Percentiles rank a stretch among this genome's conserved stretches.
These are phyloP conservation scores for Montipora cactus DNA, from an alignment of 64 coral and sea anemone genomes.

Conservation along the genomic window DNA sequence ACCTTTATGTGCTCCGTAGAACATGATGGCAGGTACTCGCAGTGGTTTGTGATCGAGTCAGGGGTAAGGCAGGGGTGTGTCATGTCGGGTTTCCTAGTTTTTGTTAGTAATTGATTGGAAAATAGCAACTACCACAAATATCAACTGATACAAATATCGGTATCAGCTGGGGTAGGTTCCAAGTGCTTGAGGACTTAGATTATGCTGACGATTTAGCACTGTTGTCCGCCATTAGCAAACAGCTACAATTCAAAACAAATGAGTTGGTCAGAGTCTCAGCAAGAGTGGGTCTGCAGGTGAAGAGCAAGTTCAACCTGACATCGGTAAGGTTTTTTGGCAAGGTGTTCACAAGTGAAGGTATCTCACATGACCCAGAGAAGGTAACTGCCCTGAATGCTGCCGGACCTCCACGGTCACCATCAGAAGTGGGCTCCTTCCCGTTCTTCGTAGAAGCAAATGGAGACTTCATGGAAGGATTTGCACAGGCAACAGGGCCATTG, in stretches of 20 bases:
- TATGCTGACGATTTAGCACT: slow-evolving; percentile 2
- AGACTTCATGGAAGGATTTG: slow-evolving; percentile 33
- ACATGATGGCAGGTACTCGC: neutral
- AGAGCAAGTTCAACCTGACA: slow-evolving; percentile 38
- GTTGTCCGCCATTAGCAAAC: neutral
- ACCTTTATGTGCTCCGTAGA: slow-evolving; percentile 18
- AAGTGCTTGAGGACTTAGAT: neutral
- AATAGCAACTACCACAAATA: neutral
- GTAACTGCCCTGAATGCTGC: slow-evolving; percentile 53
- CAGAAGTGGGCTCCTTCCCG: slow-evolving; percentile 2
- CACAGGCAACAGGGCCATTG: slow-evolving; percentile 37
- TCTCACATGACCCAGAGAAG: slow-evolving; percentile 19
- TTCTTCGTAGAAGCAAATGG: slow-evolving; percentile 59
- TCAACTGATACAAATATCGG: neutral
- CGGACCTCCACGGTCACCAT: slow-evolving; percentile 17
- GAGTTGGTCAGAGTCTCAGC: neutral
- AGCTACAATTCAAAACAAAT: neutral
- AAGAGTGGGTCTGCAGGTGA: neutral
- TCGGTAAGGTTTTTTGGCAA: slow-evolving; percentile 64
- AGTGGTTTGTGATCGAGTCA: slow-evolving; percentile 38
- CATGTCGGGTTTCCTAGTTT: neutral
- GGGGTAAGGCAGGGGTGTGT: slow-evolving; percentile 15
- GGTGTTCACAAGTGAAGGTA: slow-evolving; percentile 48
- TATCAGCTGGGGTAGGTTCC: slow-evolving; percentile 7
- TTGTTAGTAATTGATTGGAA: slow-evolving; percentile 3